Evolutionary conservation across 2,113 vertebrate genomes (phyloP), one percentile per base, ranked within the genome.

Genomic region (Platichthys flesus): DNA sequence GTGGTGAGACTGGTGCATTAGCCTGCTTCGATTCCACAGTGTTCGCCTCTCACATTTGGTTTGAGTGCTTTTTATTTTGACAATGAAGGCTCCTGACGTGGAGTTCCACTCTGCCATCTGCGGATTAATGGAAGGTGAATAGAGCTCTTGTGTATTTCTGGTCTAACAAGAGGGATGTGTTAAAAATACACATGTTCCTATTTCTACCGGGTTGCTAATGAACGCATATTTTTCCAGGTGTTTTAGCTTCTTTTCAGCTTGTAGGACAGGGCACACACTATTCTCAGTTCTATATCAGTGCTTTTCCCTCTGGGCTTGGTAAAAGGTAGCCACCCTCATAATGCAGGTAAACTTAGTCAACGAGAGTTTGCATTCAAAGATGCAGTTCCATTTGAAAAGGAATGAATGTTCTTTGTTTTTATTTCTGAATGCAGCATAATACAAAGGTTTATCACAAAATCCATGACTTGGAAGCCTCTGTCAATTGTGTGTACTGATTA

Each of bases 41-140:
- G 51, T n/a, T 54, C 8, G 2, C 7, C 51, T 9, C 51, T n/a
- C 51, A 54, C 7, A 54, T 73, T 75, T 61, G 37, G 65, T 18
- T 37, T 21, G 26, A 82, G 85, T 73, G 67, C 23, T 75, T 79
- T 83, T 58, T 76, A 71, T 83, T 75, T 81, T 55, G 6, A 63
- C 26, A 65, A 23, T 57, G 45, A 4, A 12, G 23, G 21, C 28
- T 5, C 28, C 28, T 31, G 28, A 28, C 3, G 28, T 31, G 28
- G 5, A 31, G 31, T 31, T 31, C 31, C 31, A 31, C 5, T 31
- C 6, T 31, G 6, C 20, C 26, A 31, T 57, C 24, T 1, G 7
- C 23, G 16, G 9, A 56, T 14, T 5, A 42, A 42, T 52, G 35
- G 12, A 35, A 40, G 40, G 69, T 60, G 40, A 15, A 7, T 26